These are phyloP conservation scores for Hydrochoerus hydrochaeris DNA, from an alignment of 2,113 vertebrate species.

Conservation along the genomic window DNA sequence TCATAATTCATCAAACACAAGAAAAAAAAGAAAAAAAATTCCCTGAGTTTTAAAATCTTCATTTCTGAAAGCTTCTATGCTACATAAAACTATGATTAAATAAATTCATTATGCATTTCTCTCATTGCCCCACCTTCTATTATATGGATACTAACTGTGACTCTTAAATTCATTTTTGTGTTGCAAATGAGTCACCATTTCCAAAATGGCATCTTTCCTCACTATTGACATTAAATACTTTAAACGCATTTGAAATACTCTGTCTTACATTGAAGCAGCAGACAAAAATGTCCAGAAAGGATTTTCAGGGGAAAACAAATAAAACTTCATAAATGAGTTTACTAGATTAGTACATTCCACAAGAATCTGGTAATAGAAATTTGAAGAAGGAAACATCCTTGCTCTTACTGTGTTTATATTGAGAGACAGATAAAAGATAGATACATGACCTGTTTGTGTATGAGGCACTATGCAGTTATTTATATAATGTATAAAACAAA, in stretches of 20 bases:
- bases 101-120: not conserved
- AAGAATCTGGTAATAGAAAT: slow-evolving; percentile 10
- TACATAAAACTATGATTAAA: not conserved
- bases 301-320: not conserved
- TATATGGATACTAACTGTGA: not conserved
- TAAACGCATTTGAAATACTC: not conserved
- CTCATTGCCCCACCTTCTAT: not conserved
- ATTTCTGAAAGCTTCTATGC: not conserved
- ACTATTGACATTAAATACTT: not conserved
- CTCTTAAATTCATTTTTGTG: not conserved
- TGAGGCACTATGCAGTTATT: not conserved
- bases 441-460: not conserved
- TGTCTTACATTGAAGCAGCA: not conserved
- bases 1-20: not conserved
- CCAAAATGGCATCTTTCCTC: not conserved
- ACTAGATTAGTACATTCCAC: not conserved
- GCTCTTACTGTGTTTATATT: not conserved
- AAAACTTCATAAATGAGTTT: not conserved
- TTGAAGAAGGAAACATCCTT: not conserved
- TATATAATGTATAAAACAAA: not conserved
- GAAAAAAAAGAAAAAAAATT: not conserved
- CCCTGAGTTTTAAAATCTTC: not conserved
- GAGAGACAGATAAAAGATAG: slow-evolving; percentile 9
- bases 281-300: not conserved
- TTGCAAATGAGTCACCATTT: not conserved